Base-by-base conservation (phyloP, 1,140 invertebrate species). In the Eumaeus atala region DNA sequence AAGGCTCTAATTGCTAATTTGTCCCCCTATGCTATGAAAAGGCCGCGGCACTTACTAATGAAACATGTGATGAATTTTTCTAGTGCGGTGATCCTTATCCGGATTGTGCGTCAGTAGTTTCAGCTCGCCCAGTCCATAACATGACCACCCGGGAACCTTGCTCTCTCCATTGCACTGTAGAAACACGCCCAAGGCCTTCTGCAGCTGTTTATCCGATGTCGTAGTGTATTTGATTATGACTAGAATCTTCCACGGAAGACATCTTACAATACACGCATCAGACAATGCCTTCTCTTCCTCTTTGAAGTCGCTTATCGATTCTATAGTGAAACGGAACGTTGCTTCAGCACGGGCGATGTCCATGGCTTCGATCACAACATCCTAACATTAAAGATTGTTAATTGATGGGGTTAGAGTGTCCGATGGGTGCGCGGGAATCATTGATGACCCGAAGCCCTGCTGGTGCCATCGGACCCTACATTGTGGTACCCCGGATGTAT, bases 231-330 rank as follows among this genome's bases (percentile, higher is more conserved):
- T 89, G 14, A 96, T 95, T 93, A 99, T 98, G 0, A 98, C 95
- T 93, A 99, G 98, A 48, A 99, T 99, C 89, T 97, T 98, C 97
- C 97, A 99, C 56, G 97, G 97, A 68, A 99, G 89, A 89, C 98
- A 98, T 28, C 97, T 89, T 0, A 98, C 95, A 87, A 94, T 97
- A 71, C 95, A 97, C 3, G 97, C 91, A 11, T 94, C 94, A 36
- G 97, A 98, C 10, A 99, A 84, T 35, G 94, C 91, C 34, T 95
- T 94, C 62, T 98, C 96, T 72, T 17, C 40, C 1, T 44, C 40
- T 14, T 96, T 96, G 47, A 99, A 88, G 74, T 95, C 95, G 63
- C 94, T 96, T 59, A 99, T 93, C 85, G 96, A 94, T 56, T 94
- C 90, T 1, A 98, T 93, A 28, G 92, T 93, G 74, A 92, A 98